Base-by-base conservation (phyloP, 2,888 invertebrate species). In the Drosophila percnosoma region DNA sequence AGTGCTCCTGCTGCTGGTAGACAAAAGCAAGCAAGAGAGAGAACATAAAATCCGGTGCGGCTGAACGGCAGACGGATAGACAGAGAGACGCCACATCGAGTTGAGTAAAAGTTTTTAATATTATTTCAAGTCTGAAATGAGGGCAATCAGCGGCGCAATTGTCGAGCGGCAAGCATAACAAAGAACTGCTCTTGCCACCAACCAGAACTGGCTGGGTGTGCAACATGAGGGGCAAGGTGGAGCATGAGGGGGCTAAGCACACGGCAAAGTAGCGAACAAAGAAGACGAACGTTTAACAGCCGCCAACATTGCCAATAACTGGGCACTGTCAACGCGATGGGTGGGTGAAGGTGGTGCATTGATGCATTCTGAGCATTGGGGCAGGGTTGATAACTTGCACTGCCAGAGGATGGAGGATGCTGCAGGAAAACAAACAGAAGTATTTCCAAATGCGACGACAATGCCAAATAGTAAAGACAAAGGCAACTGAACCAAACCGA, bases 71-170 rank as follows among this genome's bases (percentile, higher is more conserved):
- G 70, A 51, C 21, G 18, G 54, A 29, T 33, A 36, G 27, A 18
- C 34, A 34, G 59, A 63, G 51, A 65, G 70, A 71, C 65, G 61
- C 73, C 57, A 58, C 76, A 73, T 54, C 54, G 64, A 74, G 69
- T 73, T 70, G 75, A 87, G 87, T 81, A 89, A 89, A 90, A 90
- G 75, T 90, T 90, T 90, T 90, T 89, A 89, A 90, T 90, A 90
- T 90, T 90, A 90, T 90, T 90, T 87, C 85, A 87, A 89, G 87
- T 82, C 87, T 87, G 82, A 89, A 90, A 90, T 90, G 90, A 90
- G 90, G 90, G 90, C 91, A 90, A 90, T 90, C 90, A 90, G 83
- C 87, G 87, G 89, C 78, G 83, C 83, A 87, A 90, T 90, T 90
- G 90, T 89, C 88, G 83, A 88, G 79, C 84, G 74, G 79, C 87